Evolutionary conservation across 2,797 vertebrate species (phyloP), one percentile per base, ranked within the genome.

Genomic region (Protonibea diacanthus): DNA sequence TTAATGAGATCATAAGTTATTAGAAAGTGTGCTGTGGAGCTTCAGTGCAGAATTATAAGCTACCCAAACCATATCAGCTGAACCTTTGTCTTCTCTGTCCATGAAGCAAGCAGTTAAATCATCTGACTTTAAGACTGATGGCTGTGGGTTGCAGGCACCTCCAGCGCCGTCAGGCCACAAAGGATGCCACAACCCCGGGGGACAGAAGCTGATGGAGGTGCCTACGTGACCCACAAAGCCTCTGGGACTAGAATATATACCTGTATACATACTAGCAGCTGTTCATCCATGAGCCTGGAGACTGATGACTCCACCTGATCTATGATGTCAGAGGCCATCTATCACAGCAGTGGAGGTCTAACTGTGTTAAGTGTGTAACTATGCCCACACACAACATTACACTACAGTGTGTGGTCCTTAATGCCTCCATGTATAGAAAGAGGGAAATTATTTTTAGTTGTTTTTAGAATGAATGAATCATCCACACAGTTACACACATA

Each of bases 301-400:
- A 80, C 47, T 21, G 64, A 80, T 59, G 56, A 55, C n/a, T 52
- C 21, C 55, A 29, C 18, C 29, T 0, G 1, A 20, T 20, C 10
- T 57, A 25, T 61, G 21, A 56, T 58, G 61, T 67, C 45, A 62
- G 45, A 71, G 5, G 47, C 58, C 52, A 78, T 85, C 74, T 1
- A 60, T 69, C 68, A 75, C 65, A 48, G 21, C 14, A 42, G 23
- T 12, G 42, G 29, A 65, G 56, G 59, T 63, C 62, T 47, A 20
- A 45, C 45, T 23, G 60, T 61, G 58, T 40, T 10, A 51, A 78
- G 25, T 29, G n/a, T 13, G 2, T 27, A 60, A 40, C 27, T 55
- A 14, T 27, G 23, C 38, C 52, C 56, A 56, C 53, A 62, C 66
- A 65, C 40, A 52, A 48, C 1, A 38, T 47, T 11, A 14, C 12